A percentile compares a stretch with the other conserved stretches of the same genome.
Conservation (phyloP, 2,113 vertebrate genomes). For the Taxidea taxus region DNA sequence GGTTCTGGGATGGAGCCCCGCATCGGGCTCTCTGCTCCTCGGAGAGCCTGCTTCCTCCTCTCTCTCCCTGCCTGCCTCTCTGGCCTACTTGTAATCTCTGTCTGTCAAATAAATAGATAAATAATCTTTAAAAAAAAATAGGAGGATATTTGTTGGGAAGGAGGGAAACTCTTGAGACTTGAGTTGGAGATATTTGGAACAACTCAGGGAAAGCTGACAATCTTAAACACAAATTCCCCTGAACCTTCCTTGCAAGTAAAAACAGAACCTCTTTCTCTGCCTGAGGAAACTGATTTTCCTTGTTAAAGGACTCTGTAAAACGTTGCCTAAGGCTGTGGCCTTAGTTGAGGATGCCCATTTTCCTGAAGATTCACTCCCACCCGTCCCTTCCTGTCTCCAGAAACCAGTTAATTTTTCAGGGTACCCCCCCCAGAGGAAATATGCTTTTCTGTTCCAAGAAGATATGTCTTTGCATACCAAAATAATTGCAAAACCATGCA, state of each 20-base stretch:
- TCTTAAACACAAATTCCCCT: neutral
- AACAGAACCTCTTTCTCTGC: neutral
- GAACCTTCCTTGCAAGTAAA: neutral
- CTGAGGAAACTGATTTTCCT: neutral
- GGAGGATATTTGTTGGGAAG: neutral
- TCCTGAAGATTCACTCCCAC: neutral
- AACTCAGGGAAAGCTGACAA: neutral
- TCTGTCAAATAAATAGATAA: no score
- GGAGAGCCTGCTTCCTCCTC: no score
- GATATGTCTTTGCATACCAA: neutral
- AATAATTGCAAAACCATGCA: neutral
- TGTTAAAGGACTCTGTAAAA: neutral
- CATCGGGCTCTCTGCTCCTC: no score
- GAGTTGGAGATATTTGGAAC: neutral
- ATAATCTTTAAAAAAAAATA: no score
- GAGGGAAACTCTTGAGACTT: neutral
- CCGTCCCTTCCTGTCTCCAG: neutral
- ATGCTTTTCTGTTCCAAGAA: neutral
- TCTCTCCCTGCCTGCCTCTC: no score
- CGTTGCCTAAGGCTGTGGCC: neutral
- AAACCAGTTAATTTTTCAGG: neutral
- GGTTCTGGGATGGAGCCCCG: no score
- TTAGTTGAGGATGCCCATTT: neutral
- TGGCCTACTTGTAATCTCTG: no score
- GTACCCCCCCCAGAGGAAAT: neutral